Evolutionary conservation across 2,888 invertebrate genomes (phyloP).

Genomic region (Chydorus sphaericus): DNA sequence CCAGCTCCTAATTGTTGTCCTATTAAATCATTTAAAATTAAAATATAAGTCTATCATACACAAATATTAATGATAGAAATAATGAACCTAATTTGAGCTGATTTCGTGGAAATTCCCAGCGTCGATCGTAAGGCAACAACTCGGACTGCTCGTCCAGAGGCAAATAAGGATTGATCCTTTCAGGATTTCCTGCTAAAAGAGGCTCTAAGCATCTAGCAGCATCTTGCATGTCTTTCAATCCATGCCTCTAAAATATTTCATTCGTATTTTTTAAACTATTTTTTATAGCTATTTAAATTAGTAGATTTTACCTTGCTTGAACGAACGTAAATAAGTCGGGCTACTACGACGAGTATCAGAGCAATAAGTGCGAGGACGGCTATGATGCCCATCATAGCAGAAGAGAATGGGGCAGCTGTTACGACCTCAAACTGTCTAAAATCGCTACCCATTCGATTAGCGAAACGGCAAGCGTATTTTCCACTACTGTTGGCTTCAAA

Average conservation of each 20-base stretch:
- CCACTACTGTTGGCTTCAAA: not conserved
- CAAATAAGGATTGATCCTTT: slow-evolving; percentile 70
- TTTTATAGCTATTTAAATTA: not conserved
- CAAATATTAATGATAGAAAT: not conserved
- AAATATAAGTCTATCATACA: too few relatives aligned
- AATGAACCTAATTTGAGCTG: not conserved
- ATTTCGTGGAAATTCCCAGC: slow-evolving; percentile 49
- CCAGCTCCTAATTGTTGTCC: slow-evolving; percentile 1
- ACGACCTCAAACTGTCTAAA: not conserved
- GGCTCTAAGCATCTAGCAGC: not conserved
- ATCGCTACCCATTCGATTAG: not conserved
- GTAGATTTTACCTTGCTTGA: too few relatives aligned
- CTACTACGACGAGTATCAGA: not conserved
- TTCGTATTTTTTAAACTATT: not conserved
- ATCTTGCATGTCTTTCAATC: not conserved
- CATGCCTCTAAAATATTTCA: not conserved
- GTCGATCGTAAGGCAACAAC: slow-evolving; percentile 72
- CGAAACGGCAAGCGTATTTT: not conserved
- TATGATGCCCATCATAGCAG: not conserved
- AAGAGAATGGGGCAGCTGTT: not conserved
- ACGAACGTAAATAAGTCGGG: not conserved
- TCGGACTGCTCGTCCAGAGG: slow-evolving; percentile 87
- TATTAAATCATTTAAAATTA: not conserved
- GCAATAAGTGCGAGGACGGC: not conserved
- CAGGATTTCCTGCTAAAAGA: slow-evolving; percentile 42